Percentiles rank a stretch among this genome's conserved stretches.
phyloP scores from a whole-genome alignment of 2,113 vertebrate genomes.

The Epinephelus lanceolatus region DNA sequence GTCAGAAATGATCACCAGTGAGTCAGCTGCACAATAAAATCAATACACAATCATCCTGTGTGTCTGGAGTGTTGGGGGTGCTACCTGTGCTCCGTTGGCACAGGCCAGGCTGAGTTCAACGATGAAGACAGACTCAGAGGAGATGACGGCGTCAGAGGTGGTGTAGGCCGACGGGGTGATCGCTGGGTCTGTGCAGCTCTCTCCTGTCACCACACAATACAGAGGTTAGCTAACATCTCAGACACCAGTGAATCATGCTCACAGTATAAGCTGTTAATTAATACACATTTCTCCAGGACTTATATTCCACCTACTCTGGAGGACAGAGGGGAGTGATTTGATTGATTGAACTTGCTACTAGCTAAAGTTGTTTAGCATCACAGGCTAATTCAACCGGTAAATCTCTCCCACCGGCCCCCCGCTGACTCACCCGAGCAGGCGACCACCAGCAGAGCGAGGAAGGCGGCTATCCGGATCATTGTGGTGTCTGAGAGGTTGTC shows the following conservation, averaged over 20 bases:
- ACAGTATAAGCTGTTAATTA: neutral
- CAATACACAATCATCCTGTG: accelerated
- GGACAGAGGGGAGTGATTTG: neutral
- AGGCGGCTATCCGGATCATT: slow-evolving; percentile 74
- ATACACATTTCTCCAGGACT: neutral
- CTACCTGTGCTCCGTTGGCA: slow-evolving; percentile 92
- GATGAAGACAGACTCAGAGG: slow-evolving; percentile 93
- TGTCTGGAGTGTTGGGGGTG: neutral
- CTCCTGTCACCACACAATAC: slow-evolving; percentile 78
- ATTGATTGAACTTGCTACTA: neutral
- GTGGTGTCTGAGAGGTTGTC: slow-evolving; percentile 17
- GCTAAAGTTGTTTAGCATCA: slow-evolving; percentile 44
- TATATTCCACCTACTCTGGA: neutral
- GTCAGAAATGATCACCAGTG: neutral
- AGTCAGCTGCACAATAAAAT: neutral
- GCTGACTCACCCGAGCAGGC: slow-evolving; percentile 75
- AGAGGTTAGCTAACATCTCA: neutral
- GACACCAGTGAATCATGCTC: neutral
- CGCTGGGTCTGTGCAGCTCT: slow-evolving; percentile 90
- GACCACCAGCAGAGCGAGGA: slow-evolving; percentile 72
- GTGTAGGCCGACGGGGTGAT: slow-evolving; percentile 94
- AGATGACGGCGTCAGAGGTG: slow-evolving; percentile 92
- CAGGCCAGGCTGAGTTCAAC: slow-evolving; percentile 92
- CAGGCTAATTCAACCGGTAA: neutral
- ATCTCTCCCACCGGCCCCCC: neutral